Evolutionary conservation across 2,113 vertebrate genomes (phyloP).

Genomic region (Sclerurus mexicanus): DNA sequence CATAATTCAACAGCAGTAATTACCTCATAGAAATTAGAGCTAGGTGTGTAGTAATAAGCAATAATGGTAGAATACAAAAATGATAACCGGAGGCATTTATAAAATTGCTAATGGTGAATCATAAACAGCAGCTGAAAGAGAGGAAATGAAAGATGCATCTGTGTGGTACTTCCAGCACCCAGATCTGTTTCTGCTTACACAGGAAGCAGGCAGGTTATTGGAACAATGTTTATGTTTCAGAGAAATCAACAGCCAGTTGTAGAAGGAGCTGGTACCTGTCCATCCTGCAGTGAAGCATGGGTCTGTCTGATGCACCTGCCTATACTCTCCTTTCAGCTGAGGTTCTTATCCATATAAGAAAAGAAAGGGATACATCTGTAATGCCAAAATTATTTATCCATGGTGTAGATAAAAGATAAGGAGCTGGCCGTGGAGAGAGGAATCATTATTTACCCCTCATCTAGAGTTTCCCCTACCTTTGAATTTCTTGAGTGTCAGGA

Average conservation of each 20-base stretch:
- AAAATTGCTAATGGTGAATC: slow-evolving; percentile 8
- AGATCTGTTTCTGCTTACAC: background rate
- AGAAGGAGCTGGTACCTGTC: background rate
- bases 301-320: background rate
- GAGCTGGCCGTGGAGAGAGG: background rate
- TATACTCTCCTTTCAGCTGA: background rate
- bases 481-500: background rate
- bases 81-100: background rate
- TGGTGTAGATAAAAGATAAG: background rate
- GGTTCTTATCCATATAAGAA: background rate
- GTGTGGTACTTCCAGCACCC: background rate
- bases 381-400: background rate
- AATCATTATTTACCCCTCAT: background rate
- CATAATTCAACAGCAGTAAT: background rate
- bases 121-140: background rate
- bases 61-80: background rate
- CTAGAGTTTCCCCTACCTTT: background rate
- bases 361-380: background rate
- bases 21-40: background rate
- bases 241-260: background rate
- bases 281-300: background rate
- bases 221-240: background rate
- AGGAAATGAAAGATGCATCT: background rate
- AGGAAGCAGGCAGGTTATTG: background rate
- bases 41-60: background rate